These are phyloP conservation scores for Euphonia xanthogaster DNA, from an alignment of 2,797 vertebrate genomes.

Conservation along the genomic window DNA sequence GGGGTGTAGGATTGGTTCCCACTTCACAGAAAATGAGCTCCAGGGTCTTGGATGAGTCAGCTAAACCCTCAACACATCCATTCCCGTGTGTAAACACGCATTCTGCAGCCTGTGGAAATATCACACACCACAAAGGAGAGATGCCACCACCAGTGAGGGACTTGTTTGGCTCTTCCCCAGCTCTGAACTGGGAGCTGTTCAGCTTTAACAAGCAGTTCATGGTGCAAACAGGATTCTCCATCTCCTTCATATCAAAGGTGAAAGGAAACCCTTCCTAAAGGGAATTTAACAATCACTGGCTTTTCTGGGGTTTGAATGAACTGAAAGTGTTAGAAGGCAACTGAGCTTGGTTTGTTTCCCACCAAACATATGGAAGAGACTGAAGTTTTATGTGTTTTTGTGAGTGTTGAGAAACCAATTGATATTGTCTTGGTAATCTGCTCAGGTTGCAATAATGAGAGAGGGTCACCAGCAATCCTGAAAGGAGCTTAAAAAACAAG, in stretches of 20 bases:
- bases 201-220: not conserved
- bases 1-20: not conserved
- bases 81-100: not conserved
- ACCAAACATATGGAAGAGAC: not conserved
- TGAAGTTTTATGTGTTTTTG: no score
- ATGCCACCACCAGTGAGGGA: not conserved
- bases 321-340: not conserved
- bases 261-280: not conserved
- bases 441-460: not conserved
- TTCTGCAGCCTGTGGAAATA: not conserved
- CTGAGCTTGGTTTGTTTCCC: not conserved
- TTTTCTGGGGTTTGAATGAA: not conserved
- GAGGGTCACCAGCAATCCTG: not conserved
- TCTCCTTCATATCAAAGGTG: not conserved
- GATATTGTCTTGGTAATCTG: not conserved
- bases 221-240: not conserved
- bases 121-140: not conserved
- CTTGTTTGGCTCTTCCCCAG: not conserved
- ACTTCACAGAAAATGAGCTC: not conserved
- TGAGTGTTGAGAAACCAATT: not conserved
- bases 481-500: not conserved
- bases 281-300: not conserved
- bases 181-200: not conserved
- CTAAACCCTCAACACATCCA: not conserved
- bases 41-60: not conserved